Percentiles rank a stretch among this genome's conserved stretches.
These are phyloP conservation scores for Poecilia picta DNA, from an alignment of 2,797 vertebrate genomes.

Conservation along the genomic window DNA sequence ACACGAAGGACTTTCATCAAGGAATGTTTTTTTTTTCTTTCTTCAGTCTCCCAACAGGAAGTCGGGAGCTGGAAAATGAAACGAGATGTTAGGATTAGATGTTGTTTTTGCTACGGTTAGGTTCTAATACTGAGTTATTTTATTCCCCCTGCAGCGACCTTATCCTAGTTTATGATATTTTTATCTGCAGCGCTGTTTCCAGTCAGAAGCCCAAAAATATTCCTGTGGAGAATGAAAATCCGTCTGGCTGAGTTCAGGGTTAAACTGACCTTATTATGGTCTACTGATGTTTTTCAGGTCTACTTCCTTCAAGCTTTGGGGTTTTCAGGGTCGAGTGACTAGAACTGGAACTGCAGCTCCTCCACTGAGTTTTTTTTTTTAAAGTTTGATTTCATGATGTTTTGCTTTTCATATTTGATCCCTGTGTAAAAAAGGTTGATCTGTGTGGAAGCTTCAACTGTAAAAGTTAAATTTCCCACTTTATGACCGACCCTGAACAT, in stretches of 20 bases:
- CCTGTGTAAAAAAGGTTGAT: neutral
- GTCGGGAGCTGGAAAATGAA: constrained; percentile 19
- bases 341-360: neutral
- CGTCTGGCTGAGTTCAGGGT: constrained; percentile 2
- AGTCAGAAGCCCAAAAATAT: constrained; percentile 46
- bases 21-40: fast-evolving
- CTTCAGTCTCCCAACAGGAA: constrained; percentile 27
- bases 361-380: neutral
- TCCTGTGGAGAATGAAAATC: constrained; percentile 39
- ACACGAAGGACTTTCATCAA: constrained; percentile 7
- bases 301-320: neutral
- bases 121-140: neutral
- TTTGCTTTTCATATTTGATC: neutral
- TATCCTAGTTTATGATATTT: constrained; percentile 62
- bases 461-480: neutral
- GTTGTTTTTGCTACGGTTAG: neutral
- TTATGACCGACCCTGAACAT: neutral
- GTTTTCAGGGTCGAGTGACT: neutral
- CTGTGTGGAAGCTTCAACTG: neutral
- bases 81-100: neutral
- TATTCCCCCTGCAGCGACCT: constrained; percentile 46
- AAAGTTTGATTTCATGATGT: neutral
- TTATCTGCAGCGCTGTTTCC: constrained; percentile 44
- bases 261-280: constrained; percentile 31
- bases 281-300: neutral